Conservation (phyloP, 2,888 invertebrate genomes). For the Asteroscopus sphinx region DNA sequence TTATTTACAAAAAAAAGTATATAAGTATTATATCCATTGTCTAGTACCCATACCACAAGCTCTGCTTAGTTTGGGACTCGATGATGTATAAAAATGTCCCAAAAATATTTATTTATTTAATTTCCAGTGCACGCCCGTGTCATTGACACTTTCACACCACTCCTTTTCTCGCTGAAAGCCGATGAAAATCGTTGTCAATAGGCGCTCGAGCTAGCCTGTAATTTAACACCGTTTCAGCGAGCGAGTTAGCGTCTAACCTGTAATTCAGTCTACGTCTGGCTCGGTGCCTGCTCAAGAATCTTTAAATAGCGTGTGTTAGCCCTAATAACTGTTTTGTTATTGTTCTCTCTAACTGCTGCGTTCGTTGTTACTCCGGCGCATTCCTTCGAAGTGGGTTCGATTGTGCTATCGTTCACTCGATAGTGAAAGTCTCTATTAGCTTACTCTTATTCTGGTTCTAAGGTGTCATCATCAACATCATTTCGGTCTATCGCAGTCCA, state of each 20-base stretch:
- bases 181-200: conserved; percentile 40
- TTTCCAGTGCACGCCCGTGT: conserved; percentile 13
- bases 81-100: no score
- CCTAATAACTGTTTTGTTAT: conserved; percentile 46
- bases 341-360: conserved; percentile 22
- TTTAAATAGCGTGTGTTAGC: conserved; percentile 46
- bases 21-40: no score
- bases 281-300: conserved; percentile 31
- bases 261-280: conserved; percentile 53
- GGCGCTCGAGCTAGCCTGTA: conserved; percentile 40
- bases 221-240: conserved; percentile 50
- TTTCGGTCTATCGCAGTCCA: no score
- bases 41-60: no score
- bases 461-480: no score
- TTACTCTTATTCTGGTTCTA: neutral
- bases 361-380: conserved; percentile 15
- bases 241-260: conserved; percentile 54
- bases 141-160: conserved; percentile 25
- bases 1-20: no score
- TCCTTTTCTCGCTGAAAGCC: conserved; percentile 30
- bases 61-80: no score
- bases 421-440: neutral
- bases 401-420: conserved; percentile 1
- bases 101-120: neutral
- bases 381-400: neutral